These are phyloP conservation scores for Ctenosaura bakeri DNA, from an alignment of 2,797 vertebrate species.

Conservation along the genomic window DNA sequence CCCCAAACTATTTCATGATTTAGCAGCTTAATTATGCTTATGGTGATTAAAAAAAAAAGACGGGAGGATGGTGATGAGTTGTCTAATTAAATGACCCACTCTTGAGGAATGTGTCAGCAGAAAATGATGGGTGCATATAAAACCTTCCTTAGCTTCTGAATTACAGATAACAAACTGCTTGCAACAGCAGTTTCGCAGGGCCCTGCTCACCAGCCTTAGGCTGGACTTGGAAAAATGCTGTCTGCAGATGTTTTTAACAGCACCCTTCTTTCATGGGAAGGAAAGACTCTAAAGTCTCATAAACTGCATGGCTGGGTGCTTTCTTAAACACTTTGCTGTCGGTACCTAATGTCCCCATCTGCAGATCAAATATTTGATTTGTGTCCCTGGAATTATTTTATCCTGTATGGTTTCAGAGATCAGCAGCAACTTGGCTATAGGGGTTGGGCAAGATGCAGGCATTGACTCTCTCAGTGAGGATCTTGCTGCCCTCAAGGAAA, in stretches of 20 bases:
- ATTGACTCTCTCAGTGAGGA: too few relatives aligned
- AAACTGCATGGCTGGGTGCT: neutral
- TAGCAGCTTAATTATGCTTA: conserved; percentile 36
- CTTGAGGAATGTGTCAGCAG: neutral
- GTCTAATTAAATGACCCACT: neutral
- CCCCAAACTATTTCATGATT: conserved; percentile 8
- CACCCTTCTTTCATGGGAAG: neutral
- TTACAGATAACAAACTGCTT: neutral
- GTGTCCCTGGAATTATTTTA: neutral
- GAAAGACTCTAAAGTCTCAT: fast-evolving
- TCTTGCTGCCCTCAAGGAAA: too few relatives aligned
- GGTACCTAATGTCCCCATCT: neutral
- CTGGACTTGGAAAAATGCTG: fast-evolving
- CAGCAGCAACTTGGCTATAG: neutral
- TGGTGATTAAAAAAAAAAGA: conserved; percentile 21
- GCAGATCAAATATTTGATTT: conserved; percentile 5
- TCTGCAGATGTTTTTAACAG: fast-evolving
- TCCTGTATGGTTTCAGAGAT: neutral
- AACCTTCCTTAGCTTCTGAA: conserved; percentile 1
- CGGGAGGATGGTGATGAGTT: neutral
- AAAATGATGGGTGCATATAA: neutral
- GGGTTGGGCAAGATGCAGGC: too few relatives aligned
- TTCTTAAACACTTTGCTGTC: neutral
- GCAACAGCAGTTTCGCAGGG: neutral
- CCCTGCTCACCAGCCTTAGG: neutral